Evolutionary conservation across 2,888 invertebrate species (phyloP), one percentile per base, ranked within the genome.

Genomic region (Acleris cristana): DNA sequence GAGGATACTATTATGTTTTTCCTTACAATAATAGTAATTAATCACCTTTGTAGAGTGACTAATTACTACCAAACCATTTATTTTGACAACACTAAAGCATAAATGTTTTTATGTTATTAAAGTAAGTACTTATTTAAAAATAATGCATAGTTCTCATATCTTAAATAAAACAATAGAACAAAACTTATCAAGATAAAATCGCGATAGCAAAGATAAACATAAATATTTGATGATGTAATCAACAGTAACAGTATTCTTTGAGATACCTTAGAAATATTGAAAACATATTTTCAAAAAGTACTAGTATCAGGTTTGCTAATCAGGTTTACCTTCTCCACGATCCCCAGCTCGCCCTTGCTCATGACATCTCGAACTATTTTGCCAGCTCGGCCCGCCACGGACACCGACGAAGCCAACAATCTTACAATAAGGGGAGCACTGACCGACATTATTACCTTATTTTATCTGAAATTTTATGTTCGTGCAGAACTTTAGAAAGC

Each of bases 301-400:
- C 45, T 48, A 6, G 48, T 45, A n/a, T 45, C 4, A n/a, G 44
- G 16, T 45, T 6, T n/a, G 45, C 16, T n/a, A 4, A 45, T 6
- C 5, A 45, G 7, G 45, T 48, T 48, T 48, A 96, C 97, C 95
- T 99, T 99, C 79, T 98, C 97, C 16, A 99, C 95, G 76, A 99
- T 98, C 64, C 97, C 97, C 53, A 99, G 92, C 78, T 98, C 96
- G 53, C 99, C 99, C 82, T 95, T 95, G 74, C 94, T 96, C 95
- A 99, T 95, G 54, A 99, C 95, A 93, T 98, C 98, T 73, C 98
- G 94, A 58, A 99, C 97, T 69, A 99, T 98, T 88, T 95, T 95
- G 0, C 98, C 98, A 72, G 98, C 98, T 77, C 96, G 94, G 74
- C 95, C 94, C 0, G 98, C 97, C 34, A 96, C 96, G 53, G 94